phyloP scores from a whole-genome alignment of 2,888 invertebrate species.

The Stegana nigrithorax region DNA sequence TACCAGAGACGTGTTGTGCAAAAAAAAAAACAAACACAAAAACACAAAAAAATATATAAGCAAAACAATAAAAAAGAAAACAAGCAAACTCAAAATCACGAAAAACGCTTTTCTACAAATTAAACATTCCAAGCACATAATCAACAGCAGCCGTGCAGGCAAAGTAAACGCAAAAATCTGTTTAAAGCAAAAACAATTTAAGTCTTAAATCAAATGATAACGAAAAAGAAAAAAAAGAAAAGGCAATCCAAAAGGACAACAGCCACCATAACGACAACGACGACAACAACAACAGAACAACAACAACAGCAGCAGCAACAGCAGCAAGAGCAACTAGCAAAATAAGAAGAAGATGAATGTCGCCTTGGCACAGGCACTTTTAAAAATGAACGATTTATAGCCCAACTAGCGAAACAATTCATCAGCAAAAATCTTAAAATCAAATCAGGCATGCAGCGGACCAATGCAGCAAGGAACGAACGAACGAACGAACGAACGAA shows the following conservation, averaged over 20 bases:
- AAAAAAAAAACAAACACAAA: too few species aligned
- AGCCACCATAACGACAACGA: background rate
- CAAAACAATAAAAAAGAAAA: too few species aligned
- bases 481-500: background rate
- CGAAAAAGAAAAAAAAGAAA: constrained; percentile 48
- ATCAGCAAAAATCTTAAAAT: constrained; percentile 36
- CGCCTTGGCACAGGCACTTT: constrained; percentile 49
- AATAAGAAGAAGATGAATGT: constrained; percentile 8
- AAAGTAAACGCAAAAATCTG: constrained; percentile 26
- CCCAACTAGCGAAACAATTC: constrained; percentile 55
- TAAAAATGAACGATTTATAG: constrained; percentile 53
- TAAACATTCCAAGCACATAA: constrained; percentile 33
- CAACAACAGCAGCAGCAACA: background rate
- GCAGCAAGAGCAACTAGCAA: background rate
- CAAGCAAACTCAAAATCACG: too few species aligned
- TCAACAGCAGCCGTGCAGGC: background rate
- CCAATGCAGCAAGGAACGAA: background rate
- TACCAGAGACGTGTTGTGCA: too few species aligned
- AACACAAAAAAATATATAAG: too few species aligned
- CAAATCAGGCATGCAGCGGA: constrained; percentile 9
- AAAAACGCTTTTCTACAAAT: too few species aligned
- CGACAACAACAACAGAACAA: background rate
- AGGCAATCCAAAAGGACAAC: background rate
- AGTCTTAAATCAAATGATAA: constrained; percentile 58
- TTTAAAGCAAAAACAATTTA: constrained; percentile 54